These are phyloP conservation scores for Elmis aenea DNA, from an alignment of 2,888 invertebrate genomes.

Conservation along the genomic window DNA sequence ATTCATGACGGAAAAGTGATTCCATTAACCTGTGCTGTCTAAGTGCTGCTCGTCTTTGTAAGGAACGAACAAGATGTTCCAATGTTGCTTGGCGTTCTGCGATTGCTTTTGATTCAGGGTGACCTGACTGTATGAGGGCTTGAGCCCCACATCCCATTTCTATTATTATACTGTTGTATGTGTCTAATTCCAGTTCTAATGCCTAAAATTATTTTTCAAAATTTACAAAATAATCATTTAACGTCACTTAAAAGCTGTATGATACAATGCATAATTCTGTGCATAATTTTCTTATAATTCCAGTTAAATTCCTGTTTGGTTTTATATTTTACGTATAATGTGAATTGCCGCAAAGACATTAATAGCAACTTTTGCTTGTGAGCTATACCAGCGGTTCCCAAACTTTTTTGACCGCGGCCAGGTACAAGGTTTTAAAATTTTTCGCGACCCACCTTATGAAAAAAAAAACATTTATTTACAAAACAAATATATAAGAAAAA, in stretches of 20 bases:
- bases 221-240: slow-evolving; percentile 7
- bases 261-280: too few species aligned
- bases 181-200: slow-evolving; percentile 83
- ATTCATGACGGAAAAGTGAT: slow-evolving; percentile 83
- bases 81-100: slow-evolving; percentile 69
- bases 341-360: too few species aligned
- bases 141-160: slow-evolving; percentile 89
- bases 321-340: too few species aligned
- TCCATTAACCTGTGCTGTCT: slow-evolving; percentile 85
- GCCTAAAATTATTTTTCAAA: slow-evolving; percentile 59
- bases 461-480: too few species aligned
- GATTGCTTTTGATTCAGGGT: slow-evolving; percentile 80
- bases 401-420: too few species aligned
- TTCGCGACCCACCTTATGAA: too few species aligned
- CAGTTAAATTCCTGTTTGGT: too few species aligned
- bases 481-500: too few species aligned
- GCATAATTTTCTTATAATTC: too few species aligned
- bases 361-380: too few species aligned
- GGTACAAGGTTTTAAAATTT: too few species aligned
- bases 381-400: too few species aligned
- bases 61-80: slow-evolving; percentile 70
- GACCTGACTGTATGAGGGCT: slow-evolving; percentile 72
- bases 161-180: slow-evolving; percentile 84
- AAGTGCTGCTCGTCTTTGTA: slow-evolving; percentile 74
- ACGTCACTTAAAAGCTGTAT: background rate